These are phyloP conservation scores for Protophormia terraenovae DNA, from an alignment of 2,888 invertebrate species.

Conservation along the genomic window DNA sequence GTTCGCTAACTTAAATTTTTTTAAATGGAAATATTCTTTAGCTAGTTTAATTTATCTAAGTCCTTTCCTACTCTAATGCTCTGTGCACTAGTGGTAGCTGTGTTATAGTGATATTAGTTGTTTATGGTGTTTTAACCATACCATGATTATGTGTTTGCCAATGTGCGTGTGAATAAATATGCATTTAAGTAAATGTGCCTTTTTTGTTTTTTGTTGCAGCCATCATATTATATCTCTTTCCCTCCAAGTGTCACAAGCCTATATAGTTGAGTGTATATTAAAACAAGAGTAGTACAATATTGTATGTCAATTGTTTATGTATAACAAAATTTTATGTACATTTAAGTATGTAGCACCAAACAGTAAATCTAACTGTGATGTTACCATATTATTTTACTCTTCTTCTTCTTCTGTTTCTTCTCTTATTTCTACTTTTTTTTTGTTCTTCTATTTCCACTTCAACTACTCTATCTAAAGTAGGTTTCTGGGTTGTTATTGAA, in stretches of 20 bases:
- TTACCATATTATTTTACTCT: slow-evolving; percentile 6
- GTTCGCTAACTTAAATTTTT: no score
- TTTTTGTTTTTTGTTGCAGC: slow-evolving; percentile 42
- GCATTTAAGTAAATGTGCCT: slow-evolving; percentile 6
- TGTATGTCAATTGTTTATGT: slow-evolving; percentile 44
- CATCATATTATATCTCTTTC: neutral
- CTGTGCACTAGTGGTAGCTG: neutral
- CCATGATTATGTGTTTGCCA: neutral
- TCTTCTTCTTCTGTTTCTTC: neutral
- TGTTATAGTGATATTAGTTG: neutral
- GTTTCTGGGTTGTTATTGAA: slow-evolving; percentile 64
- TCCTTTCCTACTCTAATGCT: no score
- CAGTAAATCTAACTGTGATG: slow-evolving; percentile 1
- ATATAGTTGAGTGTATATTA: neutral
- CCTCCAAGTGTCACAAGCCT: slow-evolving; percentile 1
- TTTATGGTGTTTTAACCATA: neutral
- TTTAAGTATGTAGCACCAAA: slow-evolving; percentile 19
- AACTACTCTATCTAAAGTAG: slow-evolving; percentile 48
- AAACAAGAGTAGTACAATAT: no score
- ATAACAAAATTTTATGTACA: slow-evolving; percentile 27
- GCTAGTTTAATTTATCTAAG: no score
- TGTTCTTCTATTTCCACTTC: slow-evolving; percentile 44
- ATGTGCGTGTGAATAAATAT: neutral
- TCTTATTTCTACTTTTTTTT: neutral
- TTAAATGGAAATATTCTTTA: no score